Evolutionary conservation across 1,140 invertebrate genomes (phyloP), one percentile per base, ranked within the genome.

Genomic region (Nasonia vitripennis): DNA sequence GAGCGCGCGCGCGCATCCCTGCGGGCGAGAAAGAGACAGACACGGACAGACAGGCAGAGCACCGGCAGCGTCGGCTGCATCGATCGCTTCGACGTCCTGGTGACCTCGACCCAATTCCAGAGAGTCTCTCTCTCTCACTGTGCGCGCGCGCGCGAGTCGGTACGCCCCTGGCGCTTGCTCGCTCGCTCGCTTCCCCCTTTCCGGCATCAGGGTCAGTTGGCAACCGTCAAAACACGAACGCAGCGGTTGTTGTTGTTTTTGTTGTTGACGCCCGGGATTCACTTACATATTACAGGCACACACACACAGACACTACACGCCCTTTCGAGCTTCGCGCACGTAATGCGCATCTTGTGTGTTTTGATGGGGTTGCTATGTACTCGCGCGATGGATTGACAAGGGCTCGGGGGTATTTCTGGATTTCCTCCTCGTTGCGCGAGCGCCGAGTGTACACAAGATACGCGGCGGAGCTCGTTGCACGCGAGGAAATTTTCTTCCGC

Each of bases 91-190:
- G 37, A 87, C 89, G 92, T 92, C 91, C 92, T 90, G 91, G 92
- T 92, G 92, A 93, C 92, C 92, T 92, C 91, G 92, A 93, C 92
- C 92, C 89, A 93, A 91, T 91, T 90, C 91, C 91, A 91, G 73
- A 62, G 55, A n/a, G 20, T 7, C 89, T 88, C 89, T 90, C 88
- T 31, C 11, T 75, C 41, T 45, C 41, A 27, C 17, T 5, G 67
- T 55, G 31, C 41, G 34, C 41, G 71, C 71, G 34, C n/a, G 27
- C 34, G 27, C 27, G 27, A 0, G 27, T 27, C 27, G 27, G 27
- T 27, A 1, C 27, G 34, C 27, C 20, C 81, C 31, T 23, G 14
- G 7, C 14, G 17, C 78, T 79, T 78, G 31, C 84, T 81, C 85
- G 86, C 87, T 81, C 62, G 62, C 88, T 79, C 87, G 78, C 86